A percentile compares a stretch with the other conserved stretches of the same genome.
These are phyloP conservation scores for Scomberomorus guttatus DNA, from an alignment of 2,797 vertebrate genomes.

Conservation along the genomic window DNA sequence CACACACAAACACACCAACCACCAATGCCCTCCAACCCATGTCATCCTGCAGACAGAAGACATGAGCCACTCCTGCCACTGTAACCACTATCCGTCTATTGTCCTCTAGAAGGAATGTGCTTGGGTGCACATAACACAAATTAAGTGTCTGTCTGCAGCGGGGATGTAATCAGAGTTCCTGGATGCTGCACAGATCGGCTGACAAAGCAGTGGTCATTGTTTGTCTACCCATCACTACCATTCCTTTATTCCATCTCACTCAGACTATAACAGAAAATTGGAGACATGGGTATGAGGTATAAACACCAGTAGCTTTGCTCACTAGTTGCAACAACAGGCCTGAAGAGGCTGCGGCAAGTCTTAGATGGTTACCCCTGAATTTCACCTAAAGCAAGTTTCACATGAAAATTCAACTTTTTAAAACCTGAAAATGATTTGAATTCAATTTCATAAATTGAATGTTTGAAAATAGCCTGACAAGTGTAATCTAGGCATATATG, in stretches of 20 bases:
- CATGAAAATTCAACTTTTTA: constrained; percentile 8
- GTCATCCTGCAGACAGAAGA: constrained; percentile 51
- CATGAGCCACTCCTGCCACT: constrained; percentile 65
- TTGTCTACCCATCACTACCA: constrained; percentile 59
- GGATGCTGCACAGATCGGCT: constrained; percentile 56
- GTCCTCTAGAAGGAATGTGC: constrained; percentile 73
- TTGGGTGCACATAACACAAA: constrained; percentile 62
- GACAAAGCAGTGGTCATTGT: constrained; percentile 61
- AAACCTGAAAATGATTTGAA: constrained; percentile 47
- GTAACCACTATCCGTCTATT: constrained; percentile 65
- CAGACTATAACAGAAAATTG: constrained; percentile 63
- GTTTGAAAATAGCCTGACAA: constrained; percentile 54
- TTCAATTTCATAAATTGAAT: constrained; percentile 37
- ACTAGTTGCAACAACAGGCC: constrained; percentile 40
- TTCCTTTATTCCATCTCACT: constrained; percentile 59
- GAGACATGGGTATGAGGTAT: constrained; percentile 63
- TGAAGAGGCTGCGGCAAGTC: constrained; percentile 18
- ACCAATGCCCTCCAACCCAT: constrained; percentile 21
- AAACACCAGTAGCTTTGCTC: constrained; percentile 62
- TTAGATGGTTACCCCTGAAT: constrained; percentile 40
- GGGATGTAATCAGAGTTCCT: constrained; percentile 66
- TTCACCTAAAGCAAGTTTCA: constrained; percentile 6
- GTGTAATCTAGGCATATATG: constrained; percentile 52
- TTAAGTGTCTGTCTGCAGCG: constrained; percentile 62
- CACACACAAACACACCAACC: constrained; percentile 12